phyloP scores from a whole-genome alignment of 2,888 invertebrate species.

The Steinernema scapterisci region DNA sequence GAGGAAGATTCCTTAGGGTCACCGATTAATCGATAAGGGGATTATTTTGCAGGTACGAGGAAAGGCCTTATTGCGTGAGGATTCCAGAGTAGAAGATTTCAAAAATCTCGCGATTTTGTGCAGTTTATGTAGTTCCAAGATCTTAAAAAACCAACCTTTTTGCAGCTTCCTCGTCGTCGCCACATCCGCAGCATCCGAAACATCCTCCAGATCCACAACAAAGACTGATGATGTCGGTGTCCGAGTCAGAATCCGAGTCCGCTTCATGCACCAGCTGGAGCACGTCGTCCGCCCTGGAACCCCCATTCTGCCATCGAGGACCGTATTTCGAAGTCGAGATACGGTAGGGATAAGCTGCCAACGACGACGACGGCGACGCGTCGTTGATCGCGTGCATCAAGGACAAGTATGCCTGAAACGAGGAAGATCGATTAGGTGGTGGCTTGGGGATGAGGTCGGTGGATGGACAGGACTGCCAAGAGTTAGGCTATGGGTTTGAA shows the following conservation, averaged over 20 bases:
- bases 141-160: slow-evolving; percentile 9
- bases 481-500: neutral
- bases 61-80: too few species aligned
- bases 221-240: slow-evolving; percentile 28
- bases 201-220: slow-evolving; percentile 20
- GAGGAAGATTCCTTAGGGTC: neutral
- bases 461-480: too few species aligned
- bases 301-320: neutral
- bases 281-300: neutral
- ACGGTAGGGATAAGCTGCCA: slow-evolving; percentile 26
- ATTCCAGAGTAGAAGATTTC: too few species aligned
- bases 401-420: slow-evolving; percentile 26
- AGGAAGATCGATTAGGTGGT: too few species aligned
- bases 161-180: neutral
- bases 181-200: slow-evolving; percentile 17
- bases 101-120: too few species aligned
- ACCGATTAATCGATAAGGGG: neutral
- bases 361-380: slow-evolving; percentile 26
- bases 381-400: slow-evolving; percentile 31
- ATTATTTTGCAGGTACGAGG: too few species aligned
- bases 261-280: neutral
- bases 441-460: too few species aligned
- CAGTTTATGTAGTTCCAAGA: too few species aligned
- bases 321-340: slow-evolving; percentile 1
- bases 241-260: slow-evolving; percentile 18